These are phyloP conservation scores for Sus cebifrons DNA, from an alignment of 2,797 vertebrate species.

Conservation along the genomic window DNA sequence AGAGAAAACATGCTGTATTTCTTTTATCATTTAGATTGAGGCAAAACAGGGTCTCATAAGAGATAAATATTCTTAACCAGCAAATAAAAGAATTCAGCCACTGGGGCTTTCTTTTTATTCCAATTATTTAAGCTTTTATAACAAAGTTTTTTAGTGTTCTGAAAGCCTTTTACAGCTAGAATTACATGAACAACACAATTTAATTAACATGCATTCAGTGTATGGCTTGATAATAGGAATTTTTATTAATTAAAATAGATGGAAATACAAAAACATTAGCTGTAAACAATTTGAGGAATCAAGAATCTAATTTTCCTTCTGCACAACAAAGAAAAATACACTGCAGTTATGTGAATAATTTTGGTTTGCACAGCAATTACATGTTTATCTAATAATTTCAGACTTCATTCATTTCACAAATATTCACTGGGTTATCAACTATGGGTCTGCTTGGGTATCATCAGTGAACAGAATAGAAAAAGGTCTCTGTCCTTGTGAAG, in stretches of 20 bases:
- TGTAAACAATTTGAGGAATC: constrained; percentile 65
- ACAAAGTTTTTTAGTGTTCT: constrained; percentile 63
- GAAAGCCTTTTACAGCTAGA: constrained; percentile 55
- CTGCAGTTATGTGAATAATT: neutral
- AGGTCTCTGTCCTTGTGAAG: neutral
- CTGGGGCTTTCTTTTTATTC: constrained; percentile 48
- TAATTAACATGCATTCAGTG: constrained; percentile 55
- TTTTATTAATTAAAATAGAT: constrained; percentile 76
- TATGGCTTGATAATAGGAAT: constrained; percentile 52
- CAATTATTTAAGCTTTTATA: constrained; percentile 59
- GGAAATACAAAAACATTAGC: constrained; percentile 62
- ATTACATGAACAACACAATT: constrained; percentile 58
- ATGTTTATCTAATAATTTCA: constrained; percentile 44
- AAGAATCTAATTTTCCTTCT: constrained; percentile 51
- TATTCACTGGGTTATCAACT: neutral
- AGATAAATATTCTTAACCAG: constrained; percentile 76
- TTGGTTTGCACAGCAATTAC: neutral
- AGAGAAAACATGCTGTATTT: constrained; percentile 68
- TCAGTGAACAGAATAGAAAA: constrained; percentile 6
- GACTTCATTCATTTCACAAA: constrained; percentile 10
- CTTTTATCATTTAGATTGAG: constrained; percentile 60
- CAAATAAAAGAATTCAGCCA: constrained; percentile 62
- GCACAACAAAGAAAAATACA: constrained; percentile 13
- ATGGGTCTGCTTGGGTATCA: neutral
- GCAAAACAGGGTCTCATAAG: constrained; percentile 58